phyloP scores from a whole-genome alignment of 2,113 vertebrate species.

The Fulica atra region DNA sequence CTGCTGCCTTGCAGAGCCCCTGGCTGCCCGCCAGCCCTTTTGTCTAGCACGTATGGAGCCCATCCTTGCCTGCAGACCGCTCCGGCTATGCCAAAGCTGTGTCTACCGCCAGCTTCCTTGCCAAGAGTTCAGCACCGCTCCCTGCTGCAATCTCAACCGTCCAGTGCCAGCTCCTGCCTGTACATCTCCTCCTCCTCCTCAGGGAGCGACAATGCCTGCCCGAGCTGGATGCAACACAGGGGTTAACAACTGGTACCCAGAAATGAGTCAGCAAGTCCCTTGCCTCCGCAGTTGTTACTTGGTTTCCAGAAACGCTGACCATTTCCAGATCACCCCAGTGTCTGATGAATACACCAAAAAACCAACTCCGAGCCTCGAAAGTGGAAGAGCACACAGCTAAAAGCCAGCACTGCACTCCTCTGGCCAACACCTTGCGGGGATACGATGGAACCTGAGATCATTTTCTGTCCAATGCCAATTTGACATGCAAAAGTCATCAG shows the following conservation, averaged over 20 bases:
- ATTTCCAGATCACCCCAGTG: neutral
- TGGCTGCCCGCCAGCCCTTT: slow-evolving; percentile 28
- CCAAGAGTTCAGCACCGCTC: neutral
- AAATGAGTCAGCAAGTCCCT: slow-evolving; percentile 41
- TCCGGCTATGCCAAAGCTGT: neutral
- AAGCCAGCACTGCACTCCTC: neutral
- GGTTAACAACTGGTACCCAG: neutral
- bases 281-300: neutral
- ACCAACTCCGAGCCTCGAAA: neutral
- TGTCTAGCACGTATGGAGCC: slow-evolving; percentile 54
- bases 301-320: slow-evolving; percentile 33
- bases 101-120: neutral
- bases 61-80: slow-evolving; percentile 1
- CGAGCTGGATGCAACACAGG: neutral
- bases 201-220: neutral
- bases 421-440: neutral
- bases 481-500: neutral
- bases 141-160: neutral
- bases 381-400: neutral
- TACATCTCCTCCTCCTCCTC: neutral
- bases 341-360: neutral
- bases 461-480: neutral
- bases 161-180: neutral
- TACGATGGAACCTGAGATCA: neutral
- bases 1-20: slow-evolving; percentile 32